Evolutionary conservation across 2,113 vertebrate species (phyloP).

Genomic region (Mormoops blainvillei): DNA sequence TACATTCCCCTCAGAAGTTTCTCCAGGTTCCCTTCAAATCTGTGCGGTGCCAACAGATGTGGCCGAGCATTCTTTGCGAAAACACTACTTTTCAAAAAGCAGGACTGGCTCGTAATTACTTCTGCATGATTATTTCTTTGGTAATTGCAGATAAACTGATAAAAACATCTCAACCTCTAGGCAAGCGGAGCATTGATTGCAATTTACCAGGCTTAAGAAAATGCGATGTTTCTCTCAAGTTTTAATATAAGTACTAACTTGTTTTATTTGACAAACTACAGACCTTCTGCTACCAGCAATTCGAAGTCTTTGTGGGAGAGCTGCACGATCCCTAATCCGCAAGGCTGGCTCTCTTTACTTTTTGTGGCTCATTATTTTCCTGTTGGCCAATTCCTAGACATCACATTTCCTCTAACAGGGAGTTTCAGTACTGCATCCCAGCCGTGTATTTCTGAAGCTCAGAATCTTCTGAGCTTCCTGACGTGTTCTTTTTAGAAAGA

Average conservation of each 20-base stretch:
- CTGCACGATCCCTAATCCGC: not conserved
- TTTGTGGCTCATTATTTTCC: conserved; percentile 10
- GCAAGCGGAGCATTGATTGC: conserved; percentile 25
- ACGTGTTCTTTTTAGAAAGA: too few species aligned
- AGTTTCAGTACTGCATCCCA: too few species aligned
- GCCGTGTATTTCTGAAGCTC: too few species aligned
- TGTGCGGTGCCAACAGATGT: not conserved
- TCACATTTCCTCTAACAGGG: too few species aligned
- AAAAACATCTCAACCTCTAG: conserved; percentile 27
- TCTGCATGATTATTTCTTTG: conserved; percentile 44
- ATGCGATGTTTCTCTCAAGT: conserved; percentile 41
- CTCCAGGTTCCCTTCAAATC: not conserved
- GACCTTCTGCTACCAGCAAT: not conserved
- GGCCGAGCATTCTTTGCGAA: not conserved
- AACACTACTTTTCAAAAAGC: conserved; percentile 42
- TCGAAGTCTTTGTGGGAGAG: not conserved
- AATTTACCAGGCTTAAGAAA: conserved; percentile 36
- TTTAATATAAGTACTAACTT: conserved; percentile 32
- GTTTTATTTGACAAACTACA: conserved; percentile 16
- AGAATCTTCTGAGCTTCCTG: too few species aligned
- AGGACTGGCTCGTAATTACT: conserved; percentile 26
- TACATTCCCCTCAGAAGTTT: not conserved
- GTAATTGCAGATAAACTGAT: conserved; percentile 56
- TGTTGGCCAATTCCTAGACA: too few species aligned
- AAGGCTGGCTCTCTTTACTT: not conserved